Base-by-base conservation (phyloP, 2,797 vertebrate genomes). In the Oceanodroma leucorhoa region DNA sequence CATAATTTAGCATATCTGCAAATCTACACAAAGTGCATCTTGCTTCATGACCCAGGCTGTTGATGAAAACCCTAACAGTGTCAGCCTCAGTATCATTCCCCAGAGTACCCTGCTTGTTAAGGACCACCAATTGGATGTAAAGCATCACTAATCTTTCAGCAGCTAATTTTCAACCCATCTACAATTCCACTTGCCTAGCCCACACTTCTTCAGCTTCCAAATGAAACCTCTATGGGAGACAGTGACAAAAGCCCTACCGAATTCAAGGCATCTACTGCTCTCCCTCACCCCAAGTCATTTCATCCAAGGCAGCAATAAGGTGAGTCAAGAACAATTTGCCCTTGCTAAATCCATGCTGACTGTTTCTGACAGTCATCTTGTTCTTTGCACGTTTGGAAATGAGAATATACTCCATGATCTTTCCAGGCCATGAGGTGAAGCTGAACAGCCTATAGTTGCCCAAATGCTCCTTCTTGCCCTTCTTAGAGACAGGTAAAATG, bases 401-500 rank as follows among this genome's bases (percentile, higher is more conserved):
- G 27, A 82, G 22, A 55, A 66, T 24, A 41, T 14, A 75, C 12
- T 87, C 41, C n/a, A 53, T 16, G 5, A 71, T 11, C 29, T 53
- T 71, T 57, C 32, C 46, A 85, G 62, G n/a, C 30, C 46, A 30
- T 4, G 30, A 73, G 30, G 20, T n/a, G 30, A 90, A 77, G 46
- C 17, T 51, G 19, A 41, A 11, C 1, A 0, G 21, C 14, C 24
- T n/a, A 5, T 2, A 83, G 38, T 26, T 58, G 36, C 17, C 13
- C 14, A 36, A 30, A 51, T n/a, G 13, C 6, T 92, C 10, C 40
- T 80, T 71, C 32, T 45, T 72, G 30, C 71, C 54, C 17, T 82
- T 79, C 15, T 75, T 34, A 70, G 15, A 43, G 46, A 51, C 0
- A 0, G 7, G 6, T 23, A 62, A 48, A 57, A 66, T 21, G 11